phyloP scores from a whole-genome alignment of 2,888 invertebrate genomes.

The Agonopterix alstromeriana region DNA sequence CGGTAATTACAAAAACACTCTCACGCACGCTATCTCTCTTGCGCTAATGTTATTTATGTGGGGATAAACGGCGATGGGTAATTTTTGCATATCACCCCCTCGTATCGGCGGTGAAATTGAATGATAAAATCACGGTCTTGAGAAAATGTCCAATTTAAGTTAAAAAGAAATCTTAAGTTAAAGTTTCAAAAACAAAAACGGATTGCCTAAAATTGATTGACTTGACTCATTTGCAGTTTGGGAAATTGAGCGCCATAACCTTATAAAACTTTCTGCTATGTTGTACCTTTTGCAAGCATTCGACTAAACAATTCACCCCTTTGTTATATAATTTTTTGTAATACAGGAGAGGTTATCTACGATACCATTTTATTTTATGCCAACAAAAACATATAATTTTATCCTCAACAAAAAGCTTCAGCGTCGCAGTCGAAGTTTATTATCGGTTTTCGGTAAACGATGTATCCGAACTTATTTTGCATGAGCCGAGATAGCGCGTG shows the following conservation, averaged over 20 bases:
- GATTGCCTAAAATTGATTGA: no score
- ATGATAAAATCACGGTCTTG: constrained; percentile 41
- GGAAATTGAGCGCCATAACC: no score
- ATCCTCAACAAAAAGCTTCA: constrained; percentile 1
- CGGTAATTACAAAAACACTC: constrained; percentile 75
- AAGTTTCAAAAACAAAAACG: no score
- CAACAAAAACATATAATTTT: neutral
- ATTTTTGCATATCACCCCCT: constrained; percentile 70
- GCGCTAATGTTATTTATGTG: constrained; percentile 68
- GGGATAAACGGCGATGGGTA: constrained; percentile 63
- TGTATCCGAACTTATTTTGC: constrained; percentile 64
- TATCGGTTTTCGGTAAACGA: constrained; percentile 55
- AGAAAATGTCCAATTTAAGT: neutral
- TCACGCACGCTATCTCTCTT: constrained; percentile 55
- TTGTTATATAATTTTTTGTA: no score
- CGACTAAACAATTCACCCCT: no score
- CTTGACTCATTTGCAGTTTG: no score
- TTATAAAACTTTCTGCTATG: no score
- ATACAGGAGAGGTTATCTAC: no score
- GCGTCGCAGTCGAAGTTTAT: constrained; percentile 35
- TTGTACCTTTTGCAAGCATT: no score
- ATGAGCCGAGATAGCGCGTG: constrained; percentile 55
- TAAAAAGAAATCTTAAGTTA: no score
- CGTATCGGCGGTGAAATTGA: constrained; percentile 52
- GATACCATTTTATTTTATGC: no score